These are phyloP conservation scores for Chaetorhynchus papuensis DNA, from an alignment of 2,113 vertebrate genomes.

Conservation along the genomic window DNA sequence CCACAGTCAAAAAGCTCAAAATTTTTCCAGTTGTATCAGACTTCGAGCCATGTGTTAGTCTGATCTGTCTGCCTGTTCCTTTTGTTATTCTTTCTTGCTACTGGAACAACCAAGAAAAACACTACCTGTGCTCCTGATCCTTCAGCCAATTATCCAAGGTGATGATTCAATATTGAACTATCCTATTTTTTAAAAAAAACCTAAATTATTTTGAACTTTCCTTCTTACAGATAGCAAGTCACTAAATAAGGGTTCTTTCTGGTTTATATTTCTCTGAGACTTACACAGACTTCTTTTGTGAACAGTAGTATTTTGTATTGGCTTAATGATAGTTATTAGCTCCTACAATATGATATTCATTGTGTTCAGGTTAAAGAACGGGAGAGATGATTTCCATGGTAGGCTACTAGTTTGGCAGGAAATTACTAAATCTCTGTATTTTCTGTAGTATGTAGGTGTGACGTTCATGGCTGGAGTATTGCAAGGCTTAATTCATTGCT, in stretches of 20 bases:
- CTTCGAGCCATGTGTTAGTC: background rate
- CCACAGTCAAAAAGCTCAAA: background rate
- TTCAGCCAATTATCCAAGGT: background rate
- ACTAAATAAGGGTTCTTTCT: background rate
- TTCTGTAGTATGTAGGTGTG: background rate
- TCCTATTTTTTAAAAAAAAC: background rate
- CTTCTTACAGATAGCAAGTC: background rate
- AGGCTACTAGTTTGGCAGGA: background rate
- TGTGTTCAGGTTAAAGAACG: background rate
- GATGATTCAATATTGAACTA: background rate
- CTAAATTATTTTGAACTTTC: constrained; percentile 30
- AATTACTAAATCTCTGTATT: background rate
- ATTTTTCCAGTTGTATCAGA: background rate
- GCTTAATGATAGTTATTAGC: background rate
- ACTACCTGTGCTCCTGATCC: background rate
- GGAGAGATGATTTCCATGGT: background rate
- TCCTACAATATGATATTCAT: background rate
- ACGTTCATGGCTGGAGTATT: background rate
- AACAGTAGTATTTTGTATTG: background rate
- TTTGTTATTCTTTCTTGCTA: background rate
- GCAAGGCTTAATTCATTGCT: background rate
- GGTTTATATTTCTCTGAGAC: background rate
- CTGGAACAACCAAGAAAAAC: background rate
- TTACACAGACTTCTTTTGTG: background rate
- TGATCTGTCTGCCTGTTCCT: background rate